A percentile compares a stretch with the other conserved stretches of the same genome.
These are phyloP conservation scores for Penaeus japonicus DNA, from an alignment of 1,140 invertebrate species.

Conservation along the genomic window DNA sequence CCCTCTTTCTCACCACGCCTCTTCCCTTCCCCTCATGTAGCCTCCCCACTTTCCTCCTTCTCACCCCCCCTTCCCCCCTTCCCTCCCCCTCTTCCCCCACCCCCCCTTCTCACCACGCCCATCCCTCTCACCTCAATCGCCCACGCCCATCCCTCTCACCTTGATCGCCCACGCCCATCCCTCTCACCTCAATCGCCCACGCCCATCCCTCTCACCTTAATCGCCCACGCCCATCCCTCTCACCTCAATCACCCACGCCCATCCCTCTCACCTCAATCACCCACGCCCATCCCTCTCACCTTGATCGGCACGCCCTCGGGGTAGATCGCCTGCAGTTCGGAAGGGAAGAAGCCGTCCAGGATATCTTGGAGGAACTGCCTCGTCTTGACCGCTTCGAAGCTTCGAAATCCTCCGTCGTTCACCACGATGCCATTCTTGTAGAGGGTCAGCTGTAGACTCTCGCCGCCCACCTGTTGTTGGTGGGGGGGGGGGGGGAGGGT, in stretches of 20 bases:
- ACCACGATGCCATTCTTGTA: slow-evolving; percentile 59
- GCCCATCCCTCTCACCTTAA: slow-evolving; percentile 32
- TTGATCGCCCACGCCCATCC: neutral
- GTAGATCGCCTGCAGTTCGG: slow-evolving; percentile 49
- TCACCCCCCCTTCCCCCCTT: neutral
- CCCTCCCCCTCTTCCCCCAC: neutral
- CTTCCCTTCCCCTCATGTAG: neutral
- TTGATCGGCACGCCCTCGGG: slow-evolving; percentile 54
- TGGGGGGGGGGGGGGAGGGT: no score
- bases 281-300: neutral
- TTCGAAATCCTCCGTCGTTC: slow-evolving; percentile 49
- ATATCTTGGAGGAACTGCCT: slow-evolving; percentile 57
- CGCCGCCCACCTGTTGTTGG: slow-evolving; percentile 25
- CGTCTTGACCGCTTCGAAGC: slow-evolving; percentile 53
- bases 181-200: no score
- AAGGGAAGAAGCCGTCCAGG: slow-evolving; percentile 55
- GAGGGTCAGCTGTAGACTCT: slow-evolving; percentile 51
- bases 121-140: neutral
- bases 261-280: no score
- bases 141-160: neutral
- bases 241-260: neutral
- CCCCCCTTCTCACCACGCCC: no score
- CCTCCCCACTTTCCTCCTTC: neutral
- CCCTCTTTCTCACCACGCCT: neutral
- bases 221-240: slow-evolving; percentile 46